Conservation (phyloP, 2,797 vertebrate genomes). For the Prionace glauca region DNA sequence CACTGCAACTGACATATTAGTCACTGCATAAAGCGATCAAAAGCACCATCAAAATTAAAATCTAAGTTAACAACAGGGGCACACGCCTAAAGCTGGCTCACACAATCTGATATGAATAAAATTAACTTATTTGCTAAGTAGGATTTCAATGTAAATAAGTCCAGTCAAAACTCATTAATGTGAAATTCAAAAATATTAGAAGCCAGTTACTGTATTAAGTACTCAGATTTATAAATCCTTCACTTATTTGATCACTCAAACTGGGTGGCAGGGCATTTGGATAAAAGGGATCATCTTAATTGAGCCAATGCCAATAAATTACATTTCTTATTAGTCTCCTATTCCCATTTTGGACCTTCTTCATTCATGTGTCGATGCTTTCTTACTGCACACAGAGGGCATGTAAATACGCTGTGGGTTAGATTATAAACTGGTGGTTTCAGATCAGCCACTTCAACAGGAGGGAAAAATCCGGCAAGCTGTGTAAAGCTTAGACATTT, state of each 20-base stretch:
- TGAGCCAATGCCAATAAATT: not conserved
- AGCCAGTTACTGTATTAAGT: not conserved
- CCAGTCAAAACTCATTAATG: not conserved
- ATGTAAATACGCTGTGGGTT: not conserved
- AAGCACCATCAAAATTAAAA: constrained; percentile 20
- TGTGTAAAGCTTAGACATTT: not conserved
- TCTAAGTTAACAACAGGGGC: not conserved
- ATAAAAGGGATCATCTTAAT: not conserved
- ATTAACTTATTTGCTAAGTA: constrained; percentile 33
- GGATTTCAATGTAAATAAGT: not conserved
- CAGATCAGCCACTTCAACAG: not conserved
- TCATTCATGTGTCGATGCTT: not conserved
- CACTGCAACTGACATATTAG: constrained; percentile 14
- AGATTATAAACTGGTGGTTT: not conserved
- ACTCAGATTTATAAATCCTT: not conserved
- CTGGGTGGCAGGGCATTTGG: not conserved
- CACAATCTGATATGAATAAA: not conserved
- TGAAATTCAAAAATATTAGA: not conserved
- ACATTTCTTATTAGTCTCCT: not conserved
- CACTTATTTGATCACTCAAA: not conserved
- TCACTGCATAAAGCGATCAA: constrained; percentile 23
- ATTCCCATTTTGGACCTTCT: not conserved
- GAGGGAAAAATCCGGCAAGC: not conserved
- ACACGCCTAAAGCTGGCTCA: not conserved
- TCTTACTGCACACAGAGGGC: not conserved